Conservation (phyloP, 2,888 invertebrate species). For the Harpalus rufipes region DNA sequence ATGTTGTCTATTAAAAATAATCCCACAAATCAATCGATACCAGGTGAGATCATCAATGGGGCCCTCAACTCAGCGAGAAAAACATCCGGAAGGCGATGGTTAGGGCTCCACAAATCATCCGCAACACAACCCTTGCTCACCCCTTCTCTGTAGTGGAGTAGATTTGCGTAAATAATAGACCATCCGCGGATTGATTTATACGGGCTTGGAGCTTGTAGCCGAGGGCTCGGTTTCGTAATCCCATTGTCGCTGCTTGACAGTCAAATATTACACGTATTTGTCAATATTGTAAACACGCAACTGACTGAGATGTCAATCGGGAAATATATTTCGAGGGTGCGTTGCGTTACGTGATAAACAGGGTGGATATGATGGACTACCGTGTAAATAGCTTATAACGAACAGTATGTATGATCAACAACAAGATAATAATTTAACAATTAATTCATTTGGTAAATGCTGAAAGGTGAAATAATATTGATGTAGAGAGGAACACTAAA, state of each 20-base stretch:
- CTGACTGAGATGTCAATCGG: constrained; percentile 56
- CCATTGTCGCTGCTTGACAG: constrained; percentile 67
- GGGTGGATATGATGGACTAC: too few relatives aligned
- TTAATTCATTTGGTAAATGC: too few relatives aligned
- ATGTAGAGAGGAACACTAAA: too few relatives aligned
- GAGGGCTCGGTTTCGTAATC: constrained; percentile 56
- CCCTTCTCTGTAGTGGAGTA: constrained; percentile 22
- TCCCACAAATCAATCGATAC: constrained; percentile 34
- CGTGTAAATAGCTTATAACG: too few relatives aligned
- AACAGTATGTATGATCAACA: too few relatives aligned
- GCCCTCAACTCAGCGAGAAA: constrained; percentile 9
- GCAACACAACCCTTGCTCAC: constrained; percentile 54
- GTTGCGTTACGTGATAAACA: neutral
- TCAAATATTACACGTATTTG: constrained; percentile 68
- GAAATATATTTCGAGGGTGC: neutral
- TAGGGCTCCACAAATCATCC: constrained; percentile 58
- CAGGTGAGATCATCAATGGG: constrained; percentile 33
- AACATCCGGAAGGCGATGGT: constrained; percentile 11
- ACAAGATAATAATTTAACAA: too few relatives aligned
- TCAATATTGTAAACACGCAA: constrained; percentile 66
- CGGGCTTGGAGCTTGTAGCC: constrained; percentile 9
- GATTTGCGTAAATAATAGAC: constrained; percentile 65
- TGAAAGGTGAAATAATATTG: too few relatives aligned
- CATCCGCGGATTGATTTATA: constrained; percentile 63
- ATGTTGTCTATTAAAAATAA: constrained; percentile 17